Evolutionary conservation across 2,888 invertebrate genomes (phyloP).

Genomic region (Amphipyra berbera): DNA sequence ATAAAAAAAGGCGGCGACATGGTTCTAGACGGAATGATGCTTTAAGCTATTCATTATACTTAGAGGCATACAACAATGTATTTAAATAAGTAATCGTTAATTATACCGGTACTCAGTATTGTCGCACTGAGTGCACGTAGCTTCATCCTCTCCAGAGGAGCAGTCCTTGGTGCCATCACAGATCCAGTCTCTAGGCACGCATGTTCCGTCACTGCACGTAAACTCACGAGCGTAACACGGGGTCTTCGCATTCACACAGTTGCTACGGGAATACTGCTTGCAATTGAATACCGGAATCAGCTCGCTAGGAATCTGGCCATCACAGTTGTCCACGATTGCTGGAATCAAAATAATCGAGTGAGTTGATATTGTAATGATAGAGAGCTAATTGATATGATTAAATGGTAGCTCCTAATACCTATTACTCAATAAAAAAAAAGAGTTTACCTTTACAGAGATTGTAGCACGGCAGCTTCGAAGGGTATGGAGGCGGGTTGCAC

Average conservation of each 20-base stretch:
- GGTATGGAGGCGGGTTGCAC: conserved; percentile 90
- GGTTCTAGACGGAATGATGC: too few relatives aligned
- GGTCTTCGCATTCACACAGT: conserved; percentile 87
- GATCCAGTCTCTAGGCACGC: conserved; percentile 91
- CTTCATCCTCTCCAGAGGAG: conserved; percentile 91
- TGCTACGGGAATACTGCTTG: conserved; percentile 89
- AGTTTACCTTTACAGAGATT: conserved; percentile 91
- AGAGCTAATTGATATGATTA: too few relatives aligned
- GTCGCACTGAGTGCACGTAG: conserved; percentile 82
- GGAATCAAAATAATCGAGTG: conserved; percentile 54
- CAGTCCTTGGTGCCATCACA: conserved; percentile 92
- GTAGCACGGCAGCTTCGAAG: conserved; percentile 91
- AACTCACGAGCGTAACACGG: conserved; percentile 89
- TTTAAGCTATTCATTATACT: too few relatives aligned
- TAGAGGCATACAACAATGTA: too few relatives aligned
- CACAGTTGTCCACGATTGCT: conserved; percentile 91
- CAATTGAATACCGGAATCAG: conserved; percentile 90
- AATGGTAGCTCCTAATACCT: too few relatives aligned
- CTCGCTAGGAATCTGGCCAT: conserved; percentile 89
- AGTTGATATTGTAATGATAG: not conserved
- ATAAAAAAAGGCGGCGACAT: too few relatives aligned
- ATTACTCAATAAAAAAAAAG: not conserved
- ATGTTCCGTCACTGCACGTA: conserved; percentile 89
- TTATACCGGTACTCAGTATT: conserved; percentile 77
- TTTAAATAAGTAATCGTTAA: too few relatives aligned